Conservation (phyloP, 1,140 invertebrate species). For the Cydia splendana region DNA sequence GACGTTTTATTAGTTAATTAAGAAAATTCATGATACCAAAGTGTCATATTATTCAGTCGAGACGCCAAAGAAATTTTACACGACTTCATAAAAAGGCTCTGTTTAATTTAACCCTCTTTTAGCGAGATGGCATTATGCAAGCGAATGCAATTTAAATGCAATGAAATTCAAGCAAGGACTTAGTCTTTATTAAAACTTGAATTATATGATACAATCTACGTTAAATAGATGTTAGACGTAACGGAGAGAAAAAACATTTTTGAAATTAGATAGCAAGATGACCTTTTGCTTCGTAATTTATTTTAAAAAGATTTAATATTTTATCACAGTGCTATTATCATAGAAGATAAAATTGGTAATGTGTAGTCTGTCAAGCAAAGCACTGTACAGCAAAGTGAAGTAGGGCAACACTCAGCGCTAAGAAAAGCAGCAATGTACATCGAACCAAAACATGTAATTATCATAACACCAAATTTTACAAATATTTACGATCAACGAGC, state of each 20-base stretch:
- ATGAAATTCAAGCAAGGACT: neutral
- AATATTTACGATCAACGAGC: too few species aligned
- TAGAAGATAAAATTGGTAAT: too few species aligned
- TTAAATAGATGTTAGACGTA: neutral
- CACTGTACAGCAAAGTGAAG: too few species aligned
- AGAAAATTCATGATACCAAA: too few species aligned
- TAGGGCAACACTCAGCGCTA: too few species aligned
- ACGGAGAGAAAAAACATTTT: neutral
- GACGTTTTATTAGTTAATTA: too few species aligned
- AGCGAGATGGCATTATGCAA: constrained; percentile 6
- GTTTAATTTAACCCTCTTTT: neutral
- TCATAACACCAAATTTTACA: too few species aligned
- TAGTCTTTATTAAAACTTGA: constrained; percentile 5
- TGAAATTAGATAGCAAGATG: neutral
- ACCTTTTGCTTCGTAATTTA: neutral
- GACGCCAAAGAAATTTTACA: neutral
- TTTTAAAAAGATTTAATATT: too few species aligned
- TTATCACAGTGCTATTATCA: too few species aligned
- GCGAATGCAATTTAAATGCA: constrained; percentile 6
- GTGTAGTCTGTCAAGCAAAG: too few species aligned
- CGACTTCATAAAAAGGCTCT: neutral
- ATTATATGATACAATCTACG: neutral
- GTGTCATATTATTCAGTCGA: neutral
- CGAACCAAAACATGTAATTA: too few species aligned
- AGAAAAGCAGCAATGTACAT: too few species aligned